A percentile compares a stretch with the other conserved stretches of the same genome.
phyloP scores from a whole-genome alignment of 2,888 invertebrate genomes.

The Chesias legatella region DNA sequence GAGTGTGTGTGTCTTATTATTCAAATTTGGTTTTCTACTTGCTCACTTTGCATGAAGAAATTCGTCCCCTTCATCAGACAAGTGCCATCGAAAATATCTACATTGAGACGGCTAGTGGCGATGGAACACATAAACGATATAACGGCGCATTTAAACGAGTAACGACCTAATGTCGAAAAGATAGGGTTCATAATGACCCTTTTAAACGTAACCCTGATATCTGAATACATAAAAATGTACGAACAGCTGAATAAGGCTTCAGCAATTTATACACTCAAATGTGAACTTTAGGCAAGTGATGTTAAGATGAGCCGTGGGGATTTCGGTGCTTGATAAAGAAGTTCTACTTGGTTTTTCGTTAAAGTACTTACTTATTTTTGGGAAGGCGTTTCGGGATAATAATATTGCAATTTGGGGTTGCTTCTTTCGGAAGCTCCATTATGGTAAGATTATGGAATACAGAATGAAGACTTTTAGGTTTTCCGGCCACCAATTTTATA shows the following conservation, averaged over 20 bases:
- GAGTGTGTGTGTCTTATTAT: too few relatives aligned
- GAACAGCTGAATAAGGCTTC: constrained; percentile 26
- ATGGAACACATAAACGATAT: constrained; percentile 15
- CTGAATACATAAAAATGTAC: constrained; percentile 34
- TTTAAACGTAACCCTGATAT: constrained; percentile 47
- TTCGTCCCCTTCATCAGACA: background rate
- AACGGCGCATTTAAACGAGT: constrained; percentile 27
- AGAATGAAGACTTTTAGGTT: too few relatives aligned
- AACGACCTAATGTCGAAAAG: constrained; percentile 39
- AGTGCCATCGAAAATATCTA: constrained; percentile 4
- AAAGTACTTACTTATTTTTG: constrained; percentile 11
- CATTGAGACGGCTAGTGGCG: constrained; percentile 9
- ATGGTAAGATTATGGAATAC: constrained; percentile 2
- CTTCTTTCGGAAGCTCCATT: constrained; percentile 6
- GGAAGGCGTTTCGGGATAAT: constrained; percentile 4
- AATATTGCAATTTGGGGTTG: constrained; percentile 5
- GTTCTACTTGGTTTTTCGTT: constrained; percentile 16
- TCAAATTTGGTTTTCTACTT: too few relatives aligned
- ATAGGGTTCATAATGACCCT: constrained; percentile 43
- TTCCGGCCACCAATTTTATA: too few relatives aligned
- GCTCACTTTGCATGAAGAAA: too few relatives aligned
- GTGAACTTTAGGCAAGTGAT: constrained; percentile 26
- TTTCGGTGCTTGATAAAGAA: constrained; percentile 19
- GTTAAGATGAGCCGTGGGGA: constrained; percentile 26
- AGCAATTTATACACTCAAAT: constrained; percentile 28